A percentile compares a stretch with the other conserved stretches of the same genome.
These are phyloP conservation scores for Tiliacea aurago DNA, from an alignment of 2,888 invertebrate species.

Conservation along the genomic window DNA sequence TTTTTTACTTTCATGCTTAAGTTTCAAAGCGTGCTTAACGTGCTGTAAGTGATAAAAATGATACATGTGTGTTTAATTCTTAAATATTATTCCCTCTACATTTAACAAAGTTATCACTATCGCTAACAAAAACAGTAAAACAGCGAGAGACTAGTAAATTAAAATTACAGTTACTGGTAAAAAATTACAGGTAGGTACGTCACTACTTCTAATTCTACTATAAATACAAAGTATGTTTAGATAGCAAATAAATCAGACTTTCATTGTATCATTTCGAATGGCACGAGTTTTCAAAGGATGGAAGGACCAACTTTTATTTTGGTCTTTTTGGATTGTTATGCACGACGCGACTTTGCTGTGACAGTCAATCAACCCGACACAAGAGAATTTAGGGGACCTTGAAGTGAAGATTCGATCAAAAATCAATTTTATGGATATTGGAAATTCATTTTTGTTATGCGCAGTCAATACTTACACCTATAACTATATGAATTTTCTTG, in stretches of 20 bases:
- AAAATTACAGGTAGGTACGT: slow-evolving; percentile 56
- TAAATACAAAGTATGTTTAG: slow-evolving; percentile 54
- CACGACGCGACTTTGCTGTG: slow-evolving; percentile 1
- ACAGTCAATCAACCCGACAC: background rate
- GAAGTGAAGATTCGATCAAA: background rate
- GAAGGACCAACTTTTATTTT: slow-evolving; percentile 36
- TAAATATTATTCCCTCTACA: slow-evolving; percentile 32
- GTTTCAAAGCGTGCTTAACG: slow-evolving; percentile 34
- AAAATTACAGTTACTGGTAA: slow-evolving; percentile 66
- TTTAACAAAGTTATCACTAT: slow-evolving; percentile 21
- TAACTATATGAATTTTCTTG: background rate
- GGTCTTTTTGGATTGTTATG: slow-evolving; percentile 2
- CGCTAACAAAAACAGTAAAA: slow-evolving; percentile 62
- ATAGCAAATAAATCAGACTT: slow-evolving; percentile 67
- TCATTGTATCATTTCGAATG: slow-evolving; percentile 53
- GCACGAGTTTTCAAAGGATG: slow-evolving; percentile 46
- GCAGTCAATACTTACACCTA: background rate
- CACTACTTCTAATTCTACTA: slow-evolving; percentile 54
- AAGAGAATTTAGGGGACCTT: background rate
- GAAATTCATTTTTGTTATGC: background rate
- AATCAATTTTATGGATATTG: background rate
- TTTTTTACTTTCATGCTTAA: slow-evolving; percentile 11
- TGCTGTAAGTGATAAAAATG: slow-evolving; percentile 53
- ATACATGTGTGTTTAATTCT: slow-evolving; percentile 44
- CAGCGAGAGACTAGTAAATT: slow-evolving; percentile 71